Evolutionary conservation across 53 echinoderm and acorn worm species (phyloP).

Genomic region (Hippasteria phrygiana): DNA sequence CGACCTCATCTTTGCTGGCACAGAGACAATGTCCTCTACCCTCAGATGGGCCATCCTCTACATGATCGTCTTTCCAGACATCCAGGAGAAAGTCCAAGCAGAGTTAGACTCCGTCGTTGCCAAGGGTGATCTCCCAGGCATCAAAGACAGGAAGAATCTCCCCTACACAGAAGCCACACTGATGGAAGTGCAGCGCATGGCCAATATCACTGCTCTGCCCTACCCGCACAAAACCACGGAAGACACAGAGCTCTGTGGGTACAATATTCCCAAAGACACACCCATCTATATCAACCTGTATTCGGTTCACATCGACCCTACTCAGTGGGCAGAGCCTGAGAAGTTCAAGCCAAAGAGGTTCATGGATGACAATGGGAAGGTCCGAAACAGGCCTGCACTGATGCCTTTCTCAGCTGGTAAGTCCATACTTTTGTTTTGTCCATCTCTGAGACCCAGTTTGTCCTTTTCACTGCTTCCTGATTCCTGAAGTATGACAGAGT

Average conservation of each 20-base stretch:
- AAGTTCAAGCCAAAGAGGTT: constrained; percentile 93
- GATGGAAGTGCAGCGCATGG: constrained; percentile 98
- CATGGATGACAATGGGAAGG: constrained; percentile 75
- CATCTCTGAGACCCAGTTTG: too few species aligned
- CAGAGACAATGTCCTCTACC: constrained; percentile 98
- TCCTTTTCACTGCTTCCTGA: too few species aligned
- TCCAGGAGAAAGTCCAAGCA: constrained; percentile 84
- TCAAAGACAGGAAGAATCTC: constrained; percentile 71
- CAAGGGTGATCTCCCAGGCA: constrained; percentile 79
- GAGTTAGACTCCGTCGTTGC: constrained; percentile 86
- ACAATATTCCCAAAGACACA: constrained; percentile 92
- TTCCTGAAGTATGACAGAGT: too few species aligned
- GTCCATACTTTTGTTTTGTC: too few species aligned
- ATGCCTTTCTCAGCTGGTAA: constrained; percentile 99
- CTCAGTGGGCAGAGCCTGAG: constrained; percentile 90
- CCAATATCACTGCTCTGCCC: constrained; percentile 97
- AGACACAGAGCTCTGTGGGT: constrained; percentile 88
- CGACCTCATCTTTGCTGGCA: constrained; percentile 98
- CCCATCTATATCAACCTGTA: constrained; percentile 96
- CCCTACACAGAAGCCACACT: constrained; percentile 98
- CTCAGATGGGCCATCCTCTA: constrained; percentile 97
- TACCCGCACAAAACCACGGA: constrained; percentile 99
- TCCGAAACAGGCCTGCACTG: constrained; percentile 80
- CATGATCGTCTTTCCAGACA: constrained; percentile 89
- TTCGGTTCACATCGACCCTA: constrained; percentile 97